Evolutionary conservation across 2,888 invertebrate species (phyloP).

Genomic region (Cosmopolites sordidus): DNA sequence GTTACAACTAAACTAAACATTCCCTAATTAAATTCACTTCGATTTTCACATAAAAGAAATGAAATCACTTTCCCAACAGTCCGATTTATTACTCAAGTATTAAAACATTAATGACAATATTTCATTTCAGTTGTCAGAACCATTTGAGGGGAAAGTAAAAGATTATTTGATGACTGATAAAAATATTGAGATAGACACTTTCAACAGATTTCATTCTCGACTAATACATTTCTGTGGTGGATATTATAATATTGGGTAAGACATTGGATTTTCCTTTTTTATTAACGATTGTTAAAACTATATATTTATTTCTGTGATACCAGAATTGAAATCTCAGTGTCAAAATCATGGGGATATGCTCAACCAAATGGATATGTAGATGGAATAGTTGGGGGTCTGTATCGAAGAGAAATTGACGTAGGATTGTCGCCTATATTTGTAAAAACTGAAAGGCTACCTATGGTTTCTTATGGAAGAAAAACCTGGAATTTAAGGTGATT

Average conservation of each 20-base stretch:
- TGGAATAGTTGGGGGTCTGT: conserved; percentile 39
- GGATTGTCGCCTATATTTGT: conserved; percentile 40
- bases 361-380: conserved; percentile 38
- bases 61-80: no score
- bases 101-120: no score
- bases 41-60: no score
- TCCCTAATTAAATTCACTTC: no score
- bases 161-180: conserved; percentile 36
- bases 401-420: conserved; percentile 35
- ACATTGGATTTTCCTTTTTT: not conserved
- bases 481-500: conserved; percentile 40
- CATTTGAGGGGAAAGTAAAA: conserved; percentile 32
- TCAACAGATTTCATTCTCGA: conserved; percentile 39
- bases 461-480: conserved; percentile 39
- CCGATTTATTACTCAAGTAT: no score
- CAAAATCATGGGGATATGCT: conserved; percentile 41
- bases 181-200: conserved; percentile 36
- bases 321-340: conserved; percentile 30
- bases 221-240: conserved; percentile 34
- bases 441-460: conserved; percentile 34
- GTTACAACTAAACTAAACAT: no score
- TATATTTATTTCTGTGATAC: conserved; percentile 20
- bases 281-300: not conserved
- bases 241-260: conserved; percentile 41
- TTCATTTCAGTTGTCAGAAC: conserved; percentile 46